Conservation (phyloP, 1,140 invertebrate species). For the Phthorimaea operculella region DNA sequence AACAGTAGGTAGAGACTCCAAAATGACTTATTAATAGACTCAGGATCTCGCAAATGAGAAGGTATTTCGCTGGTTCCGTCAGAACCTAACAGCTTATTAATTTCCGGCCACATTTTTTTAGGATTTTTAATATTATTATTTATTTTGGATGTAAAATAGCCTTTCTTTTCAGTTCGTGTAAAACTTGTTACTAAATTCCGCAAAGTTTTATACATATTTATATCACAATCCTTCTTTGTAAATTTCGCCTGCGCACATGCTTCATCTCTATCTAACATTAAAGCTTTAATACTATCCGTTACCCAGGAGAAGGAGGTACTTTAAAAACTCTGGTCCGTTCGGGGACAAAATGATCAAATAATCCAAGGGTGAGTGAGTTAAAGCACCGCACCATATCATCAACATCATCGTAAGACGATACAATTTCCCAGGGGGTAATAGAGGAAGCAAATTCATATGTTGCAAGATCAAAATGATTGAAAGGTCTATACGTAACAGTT, state of each 20-base stretch:
- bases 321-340: neutral
- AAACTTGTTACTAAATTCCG: neutral
- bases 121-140: neutral
- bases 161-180: neutral
- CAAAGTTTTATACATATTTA: neutral
- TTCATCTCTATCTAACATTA: neutral
- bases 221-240: neutral
- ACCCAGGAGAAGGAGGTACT: neutral
- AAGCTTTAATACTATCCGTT: neutral
- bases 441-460: neutral
- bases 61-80: neutral
- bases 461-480: neutral
- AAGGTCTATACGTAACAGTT: neutral
- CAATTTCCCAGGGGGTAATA: too few species aligned
- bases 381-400: neutral
- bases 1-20: neutral
- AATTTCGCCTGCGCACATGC: neutral
- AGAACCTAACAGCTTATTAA: neutral
- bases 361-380: neutral
- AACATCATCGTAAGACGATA: neutral
- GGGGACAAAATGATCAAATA: neutral
- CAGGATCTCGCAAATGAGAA: neutral
- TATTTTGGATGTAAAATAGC: neutral
- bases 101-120: neutral
- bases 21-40: neutral